Percentiles rank a stretch among this genome's conserved stretches.
Evolutionary conservation across 2,888 invertebrate species (phyloP).

Genomic region (Andrena fulva): DNA sequence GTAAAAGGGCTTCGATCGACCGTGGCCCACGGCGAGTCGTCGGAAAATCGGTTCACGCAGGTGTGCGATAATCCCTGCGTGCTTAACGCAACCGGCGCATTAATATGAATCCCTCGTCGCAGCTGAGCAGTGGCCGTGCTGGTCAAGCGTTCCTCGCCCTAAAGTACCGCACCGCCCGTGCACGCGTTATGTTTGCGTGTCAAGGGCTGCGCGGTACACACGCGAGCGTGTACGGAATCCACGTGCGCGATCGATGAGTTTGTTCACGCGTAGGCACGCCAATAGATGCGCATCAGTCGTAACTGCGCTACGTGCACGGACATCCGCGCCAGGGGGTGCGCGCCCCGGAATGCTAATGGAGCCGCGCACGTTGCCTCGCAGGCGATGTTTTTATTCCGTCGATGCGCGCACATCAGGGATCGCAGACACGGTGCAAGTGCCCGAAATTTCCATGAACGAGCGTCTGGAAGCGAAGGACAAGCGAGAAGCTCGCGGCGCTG

Average conservation of each 20-base stretch:
- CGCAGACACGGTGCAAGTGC: background rate
- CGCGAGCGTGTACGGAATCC: background rate
- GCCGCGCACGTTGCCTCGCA: background rate
- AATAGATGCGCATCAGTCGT: background rate
- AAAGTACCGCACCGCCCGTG: background rate
- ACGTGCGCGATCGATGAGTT: background rate
- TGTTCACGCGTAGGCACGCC: background rate
- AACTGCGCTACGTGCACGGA: background rate
- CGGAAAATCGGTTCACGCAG: conserved; percentile 14
- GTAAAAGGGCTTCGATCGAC: background rate
- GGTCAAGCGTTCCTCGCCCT: background rate
- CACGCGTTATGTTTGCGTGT: background rate
- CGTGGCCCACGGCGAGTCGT: background rate
- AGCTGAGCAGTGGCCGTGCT: conserved; percentile 4
- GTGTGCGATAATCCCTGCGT: conserved; percentile 1
- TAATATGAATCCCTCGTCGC: conserved; percentile 32
- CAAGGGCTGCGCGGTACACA: background rate
- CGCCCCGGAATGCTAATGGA: background rate
- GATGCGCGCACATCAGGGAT: background rate
- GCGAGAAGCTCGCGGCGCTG: background rate
- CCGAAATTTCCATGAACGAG: conserved; percentile 33
- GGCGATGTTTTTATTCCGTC: conserved; percentile 16
- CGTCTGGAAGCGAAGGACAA: background rate
- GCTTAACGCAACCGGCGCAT: conserved; percentile 11
- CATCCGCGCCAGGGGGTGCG: background rate